These are phyloP conservation scores for Acropora yongei DNA, from an alignment of 64 coral and sea anemone species.

Conservation along the genomic window DNA sequence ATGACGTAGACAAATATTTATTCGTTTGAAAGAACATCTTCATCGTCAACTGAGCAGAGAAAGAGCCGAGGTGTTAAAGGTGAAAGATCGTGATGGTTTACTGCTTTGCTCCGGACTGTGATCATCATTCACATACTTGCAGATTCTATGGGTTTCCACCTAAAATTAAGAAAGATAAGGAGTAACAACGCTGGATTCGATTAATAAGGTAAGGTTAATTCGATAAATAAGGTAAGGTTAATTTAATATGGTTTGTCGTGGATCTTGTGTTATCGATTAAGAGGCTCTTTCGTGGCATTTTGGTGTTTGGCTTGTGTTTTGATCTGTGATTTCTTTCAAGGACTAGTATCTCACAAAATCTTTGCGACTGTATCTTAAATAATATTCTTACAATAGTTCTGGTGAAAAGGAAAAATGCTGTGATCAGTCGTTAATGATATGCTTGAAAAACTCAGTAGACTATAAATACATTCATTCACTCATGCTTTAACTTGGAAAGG, in stretches of 20 bases:
- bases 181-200: slow-evolving; percentile 44
- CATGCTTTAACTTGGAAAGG: neutral
- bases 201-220: slow-evolving; percentile 50
- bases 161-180: slow-evolving; percentile 47
- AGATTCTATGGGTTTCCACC: slow-evolving; percentile 46
- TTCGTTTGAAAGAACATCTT: no score
- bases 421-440: neutral
- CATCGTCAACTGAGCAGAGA: no score
- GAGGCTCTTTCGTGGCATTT: neutral
- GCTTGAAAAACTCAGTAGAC: neutral
- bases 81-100: slow-evolving; percentile 39
- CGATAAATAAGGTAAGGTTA: slow-evolving; percentile 42
- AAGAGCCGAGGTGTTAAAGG: neutral
- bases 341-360: neutral
- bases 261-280: neutral
- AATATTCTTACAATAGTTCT: neutral
- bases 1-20: no score
- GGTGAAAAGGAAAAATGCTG: neutral
- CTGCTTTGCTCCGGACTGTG: slow-evolving; percentile 45
- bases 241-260: neutral
- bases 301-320: neutral
- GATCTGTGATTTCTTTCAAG: neutral
- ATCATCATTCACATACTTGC: slow-evolving; percentile 59
- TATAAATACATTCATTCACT: neutral
- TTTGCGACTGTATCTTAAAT: neutral